Percentiles rank a stretch among this genome's conserved stretches.
Conservation (phyloP, 2,888 invertebrate genomes). For the Epinotia ramella region DNA sequence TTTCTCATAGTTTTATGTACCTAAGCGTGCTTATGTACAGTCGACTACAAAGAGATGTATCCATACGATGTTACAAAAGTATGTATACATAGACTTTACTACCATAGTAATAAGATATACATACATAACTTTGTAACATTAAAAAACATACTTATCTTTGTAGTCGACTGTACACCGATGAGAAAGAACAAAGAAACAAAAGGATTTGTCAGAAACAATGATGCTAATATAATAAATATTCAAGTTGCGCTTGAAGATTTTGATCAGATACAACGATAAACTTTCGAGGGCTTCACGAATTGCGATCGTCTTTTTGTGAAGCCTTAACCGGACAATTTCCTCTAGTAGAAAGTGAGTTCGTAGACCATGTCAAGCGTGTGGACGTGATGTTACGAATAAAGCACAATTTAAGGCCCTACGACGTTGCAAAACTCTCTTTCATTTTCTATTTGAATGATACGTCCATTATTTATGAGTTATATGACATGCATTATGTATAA, state of each 20-base stretch:
- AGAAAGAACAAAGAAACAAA: conserved; percentile 37
- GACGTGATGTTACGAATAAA: conserved; percentile 42
- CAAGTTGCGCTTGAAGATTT: conserved; percentile 16
- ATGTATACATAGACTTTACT: too few species aligned
- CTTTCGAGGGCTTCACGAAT: conserved; percentile 13
- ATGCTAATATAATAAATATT: conserved; percentile 10
- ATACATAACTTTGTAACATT: too few species aligned
- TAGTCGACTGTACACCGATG: background rate
- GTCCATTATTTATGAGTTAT: conserved; percentile 39
- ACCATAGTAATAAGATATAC: too few species aligned
- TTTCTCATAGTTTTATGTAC: conserved; percentile 28
- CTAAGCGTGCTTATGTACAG: too few species aligned
- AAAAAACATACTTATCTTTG: too few species aligned
- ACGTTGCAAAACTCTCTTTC: conserved; percentile 35
- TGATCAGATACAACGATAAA: conserved; percentile 15
- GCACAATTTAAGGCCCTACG: conserved; percentile 26
- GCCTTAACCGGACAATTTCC: conserved; percentile 23
- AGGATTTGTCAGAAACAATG: conserved; percentile 25
- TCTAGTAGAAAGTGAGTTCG: conserved; percentile 35
- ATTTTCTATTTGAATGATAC: conserved; percentile 28
- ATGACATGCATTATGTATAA: conserved; percentile 41
- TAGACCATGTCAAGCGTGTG: conserved; percentile 15
- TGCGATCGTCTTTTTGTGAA: conserved; percentile 1
- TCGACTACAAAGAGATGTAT: too few species aligned
- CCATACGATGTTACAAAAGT: too few species aligned